These are phyloP conservation scores for Tetrax tetrax DNA, from an alignment of 2,113 vertebrate genomes.

Conservation along the genomic window DNA sequence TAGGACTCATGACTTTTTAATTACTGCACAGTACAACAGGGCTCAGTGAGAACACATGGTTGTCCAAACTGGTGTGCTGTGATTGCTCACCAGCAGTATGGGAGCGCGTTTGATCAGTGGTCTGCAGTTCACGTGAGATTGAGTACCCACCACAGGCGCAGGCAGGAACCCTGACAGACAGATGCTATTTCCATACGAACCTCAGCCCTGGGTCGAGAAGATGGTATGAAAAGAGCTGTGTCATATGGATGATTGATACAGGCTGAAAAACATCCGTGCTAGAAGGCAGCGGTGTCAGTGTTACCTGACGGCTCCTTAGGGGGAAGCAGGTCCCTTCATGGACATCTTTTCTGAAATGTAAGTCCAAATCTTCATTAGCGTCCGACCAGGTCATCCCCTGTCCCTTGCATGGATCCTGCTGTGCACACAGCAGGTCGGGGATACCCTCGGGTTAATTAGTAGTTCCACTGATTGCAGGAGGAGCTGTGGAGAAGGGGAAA, in stretches of 20 bases:
- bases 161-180: not conserved
- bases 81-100: not conserved
- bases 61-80: slow-evolving; percentile 9
- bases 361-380: slow-evolving; percentile 23
- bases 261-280: not conserved
- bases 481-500: not conserved
- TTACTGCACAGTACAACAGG: slow-evolving; percentile 23
- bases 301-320: not conserved
- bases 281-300: not conserved
- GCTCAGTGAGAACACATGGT: not conserved
- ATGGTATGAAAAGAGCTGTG: not conserved
- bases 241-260: not conserved
- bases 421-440: accelerated
- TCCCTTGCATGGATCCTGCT: not conserved
- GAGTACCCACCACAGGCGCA: not conserved
- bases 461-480: not conserved
- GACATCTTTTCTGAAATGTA: not conserved
- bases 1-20: slow-evolving; percentile 55
- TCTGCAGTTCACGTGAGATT: not conserved
- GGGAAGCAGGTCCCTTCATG: not conserved
- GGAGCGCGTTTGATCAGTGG: not conserved
- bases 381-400: not conserved
- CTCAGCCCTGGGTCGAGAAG: not conserved
- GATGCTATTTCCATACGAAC: not conserved
- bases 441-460: not conserved